Base-by-base conservation (phyloP, 2,888 invertebrate species). In the Chouioia cunea region DNA sequence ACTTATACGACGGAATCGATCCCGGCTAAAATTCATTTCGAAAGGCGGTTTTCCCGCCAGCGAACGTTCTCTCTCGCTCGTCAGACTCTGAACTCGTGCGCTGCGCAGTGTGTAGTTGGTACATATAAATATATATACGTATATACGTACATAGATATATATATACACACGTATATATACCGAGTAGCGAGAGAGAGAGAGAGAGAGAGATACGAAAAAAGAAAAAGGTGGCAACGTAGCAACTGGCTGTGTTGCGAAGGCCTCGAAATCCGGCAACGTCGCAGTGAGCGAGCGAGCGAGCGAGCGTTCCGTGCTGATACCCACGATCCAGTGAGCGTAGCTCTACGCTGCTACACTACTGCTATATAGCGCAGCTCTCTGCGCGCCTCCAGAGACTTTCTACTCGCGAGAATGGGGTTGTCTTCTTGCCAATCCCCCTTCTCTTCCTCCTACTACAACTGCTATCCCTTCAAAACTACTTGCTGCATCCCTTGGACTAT, bases 231-330 rank as follows among this genome's bases (percentile, higher is more conserved):
- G 75, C 75, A 75, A 73, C 76, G 76, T 73, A 76, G 77, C 80
- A 78, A 2, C 79, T 82, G 84, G 83, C 83, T 81, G 6, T 1
- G 36, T 10, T 64, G 71, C 65, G 52, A 73, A 74, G 77, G 79
- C 80, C 82, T 82, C 82, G 83, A 84, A 84, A 85, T 79, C 81
- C 82, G 86, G 85, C 86, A 86, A 85, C 85, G 73, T 69, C 77
- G 86, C 81, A 4, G 6, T 18, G 58, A 44, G 18, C 16, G 36
- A 22, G 27, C 15, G n/a, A 15, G 16, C 47, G 50, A 54, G 6
- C 46, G 50, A 63, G 76, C 65, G 86, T 86, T 86, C 86, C 86
- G 86, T 86, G 85, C 86, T 85, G 85, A 86, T 86, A 86, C 85
- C 85, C 86, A 86, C 86, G 86, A 84, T 85, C 82, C 81, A 36